Evolutionary conservation across 2,797 vertebrate species (phyloP).

Genomic region (Pseudopleuronectes americanus): DNA sequence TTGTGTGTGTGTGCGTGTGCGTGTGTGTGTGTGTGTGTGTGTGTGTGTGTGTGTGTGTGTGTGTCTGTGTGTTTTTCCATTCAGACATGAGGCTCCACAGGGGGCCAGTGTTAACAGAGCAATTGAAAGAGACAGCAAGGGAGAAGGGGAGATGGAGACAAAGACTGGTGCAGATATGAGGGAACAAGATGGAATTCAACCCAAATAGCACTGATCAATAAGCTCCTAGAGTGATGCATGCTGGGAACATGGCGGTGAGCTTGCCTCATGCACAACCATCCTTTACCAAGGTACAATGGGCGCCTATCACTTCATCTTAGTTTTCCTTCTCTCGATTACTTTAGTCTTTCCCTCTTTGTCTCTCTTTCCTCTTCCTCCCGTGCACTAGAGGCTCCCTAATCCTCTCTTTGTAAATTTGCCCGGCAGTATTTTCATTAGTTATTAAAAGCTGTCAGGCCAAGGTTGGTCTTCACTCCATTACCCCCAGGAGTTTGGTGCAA

Average conservation of each 20-base stretch:
- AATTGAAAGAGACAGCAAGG: slow-evolving; percentile 39
- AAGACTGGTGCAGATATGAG: slow-evolving; percentile 55
- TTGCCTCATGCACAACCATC: slow-evolving; percentile 18
- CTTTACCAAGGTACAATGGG: slow-evolving; percentile 20
- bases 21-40: background rate
- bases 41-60: slow-evolving; percentile 2
- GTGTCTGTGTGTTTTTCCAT: slow-evolving; percentile 18
- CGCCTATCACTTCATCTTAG: background rate
- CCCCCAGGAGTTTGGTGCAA: slow-evolving; percentile 69
- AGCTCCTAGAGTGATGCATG: slow-evolving; percentile 62
- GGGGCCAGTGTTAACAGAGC: slow-evolving; percentile 49
- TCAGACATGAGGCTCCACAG: slow-evolving; percentile 49
- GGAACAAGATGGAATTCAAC: slow-evolving; percentile 33
- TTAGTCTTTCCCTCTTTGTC: slow-evolving; percentile 13
- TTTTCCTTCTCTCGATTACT: slow-evolving; percentile 7
- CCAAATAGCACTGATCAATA: slow-evolving; percentile 75
- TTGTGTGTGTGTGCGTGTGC: background rate
- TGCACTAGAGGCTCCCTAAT: slow-evolving; percentile 54
- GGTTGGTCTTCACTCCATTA: slow-evolving; percentile 77
- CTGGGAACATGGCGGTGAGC: slow-evolving; percentile 50
- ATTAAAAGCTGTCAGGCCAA: slow-evolving; percentile 78
- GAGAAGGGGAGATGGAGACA: slow-evolving; percentile 45
- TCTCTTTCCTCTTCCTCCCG: background rate
- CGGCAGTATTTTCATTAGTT: slow-evolving; percentile 75
- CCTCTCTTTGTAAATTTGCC: slow-evolving; percentile 72